Conservation (phyloP, 1,140 invertebrate genomes). For the Ooceraea biroi region DNA sequence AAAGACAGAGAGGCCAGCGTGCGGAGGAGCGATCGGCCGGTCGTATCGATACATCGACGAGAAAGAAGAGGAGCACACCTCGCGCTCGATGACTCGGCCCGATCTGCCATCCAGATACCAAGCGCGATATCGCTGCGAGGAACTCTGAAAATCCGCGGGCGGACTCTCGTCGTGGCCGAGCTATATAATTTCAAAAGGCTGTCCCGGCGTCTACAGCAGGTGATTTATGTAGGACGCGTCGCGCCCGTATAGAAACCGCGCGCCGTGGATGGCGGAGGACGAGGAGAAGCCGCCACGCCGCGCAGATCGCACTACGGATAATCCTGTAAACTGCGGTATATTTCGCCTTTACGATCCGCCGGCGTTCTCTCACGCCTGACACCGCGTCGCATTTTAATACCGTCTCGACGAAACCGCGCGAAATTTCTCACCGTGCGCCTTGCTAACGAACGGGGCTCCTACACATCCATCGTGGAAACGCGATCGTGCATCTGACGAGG, state of each 20-base stretch:
- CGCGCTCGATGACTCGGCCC: slow-evolving; percentile 59
- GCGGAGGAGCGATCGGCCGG: slow-evolving; percentile 33
- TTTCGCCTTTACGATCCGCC: slow-evolving; percentile 65
- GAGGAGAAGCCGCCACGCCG: slow-evolving; percentile 31
- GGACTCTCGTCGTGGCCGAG: slow-evolving; percentile 48
- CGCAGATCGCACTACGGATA: slow-evolving; percentile 67
- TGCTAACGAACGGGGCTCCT: neutral
- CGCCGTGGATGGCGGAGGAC: neutral
- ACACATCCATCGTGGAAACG: neutral
- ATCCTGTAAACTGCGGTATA: slow-evolving; percentile 71
- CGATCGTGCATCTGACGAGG: slow-evolving; percentile 18
- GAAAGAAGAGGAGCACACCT: slow-evolving; percentile 23
- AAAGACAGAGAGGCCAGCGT: slow-evolving; percentile 42
- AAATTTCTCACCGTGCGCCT: slow-evolving; percentile 48
- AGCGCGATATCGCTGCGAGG: slow-evolving; percentile 61
- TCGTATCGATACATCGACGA: slow-evolving; percentile 53
- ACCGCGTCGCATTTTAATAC: slow-evolving; percentile 60
- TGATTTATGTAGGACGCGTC: slow-evolving; percentile 76
- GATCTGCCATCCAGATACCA: slow-evolving; percentile 66
- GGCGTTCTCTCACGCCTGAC: slow-evolving; percentile 41
- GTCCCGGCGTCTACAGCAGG: slow-evolving; percentile 62
- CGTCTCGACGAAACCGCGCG: slow-evolving; percentile 35
- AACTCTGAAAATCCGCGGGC: slow-evolving; percentile 68
- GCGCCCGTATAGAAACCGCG: slow-evolving; percentile 65
- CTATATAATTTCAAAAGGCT: slow-evolving; percentile 74